Evolutionary conservation across 2,888 invertebrate genomes (phyloP), one percentile per base, ranked within the genome.

Genomic region (Pterostichus niger): DNA sequence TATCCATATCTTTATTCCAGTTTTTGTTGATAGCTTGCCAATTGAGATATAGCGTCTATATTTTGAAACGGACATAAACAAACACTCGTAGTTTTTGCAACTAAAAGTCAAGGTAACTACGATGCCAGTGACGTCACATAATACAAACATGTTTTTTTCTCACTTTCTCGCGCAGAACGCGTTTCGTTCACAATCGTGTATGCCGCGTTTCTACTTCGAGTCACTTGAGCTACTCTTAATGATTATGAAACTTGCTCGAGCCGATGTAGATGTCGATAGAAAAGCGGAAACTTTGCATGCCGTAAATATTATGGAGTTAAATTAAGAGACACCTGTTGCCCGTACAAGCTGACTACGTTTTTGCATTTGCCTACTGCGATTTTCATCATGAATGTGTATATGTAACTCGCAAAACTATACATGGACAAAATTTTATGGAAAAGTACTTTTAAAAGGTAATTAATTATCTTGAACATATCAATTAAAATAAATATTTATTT

Each of bases 101-200:
- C 81, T 73, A 81, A 81, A 81, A 81, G 81, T 81, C 81, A 81
- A 81, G 81, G 81, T 81, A 81, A 75, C 75, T 77, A 73, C 71
- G 81, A 81, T 81, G 54, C 40, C 13, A 54, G 81, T 81, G 81
- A 81, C 81, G 81, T 81, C 81, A 81, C 56, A 15, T 64, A 44
- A 56, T 73, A 81, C 35, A 81, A 81, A 81, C 81, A 81, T 81
- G 81, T 80, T 80, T 80, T 24, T 80, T 77, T 59, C 17, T 80
- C 80, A 80, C 80, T 80, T 80, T 80, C 80, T 68, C 80, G 75
- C 35, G 75, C n/a, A 75, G 31, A 64, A 64, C 35, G 35, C 35
- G 64, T 35, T 73, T 46, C 17, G 46, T 24, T 7, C 44, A n/a
- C 33, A 10, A 5, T 61, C 44, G 73, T 73, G n/a, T 73, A 2